phyloP scores from a whole-genome alignment of 2,113 vertebrate species.

The Nicator chloris region DNA sequence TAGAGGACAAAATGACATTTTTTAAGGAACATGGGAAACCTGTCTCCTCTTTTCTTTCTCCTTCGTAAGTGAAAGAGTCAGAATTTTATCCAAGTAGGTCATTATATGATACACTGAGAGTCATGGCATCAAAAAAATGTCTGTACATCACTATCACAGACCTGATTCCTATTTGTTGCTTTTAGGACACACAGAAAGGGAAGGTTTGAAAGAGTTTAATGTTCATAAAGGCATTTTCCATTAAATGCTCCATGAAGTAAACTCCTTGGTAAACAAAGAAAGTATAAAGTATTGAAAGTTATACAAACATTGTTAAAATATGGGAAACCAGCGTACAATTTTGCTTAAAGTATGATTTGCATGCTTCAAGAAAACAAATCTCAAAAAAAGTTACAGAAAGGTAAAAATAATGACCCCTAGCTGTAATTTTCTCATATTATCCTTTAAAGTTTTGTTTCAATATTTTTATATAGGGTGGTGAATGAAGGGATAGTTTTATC shows the following conservation, averaged over 20 bases:
- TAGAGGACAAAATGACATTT: background rate
- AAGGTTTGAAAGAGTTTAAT: background rate
- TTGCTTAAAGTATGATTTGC: background rate
- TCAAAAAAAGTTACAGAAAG: background rate
- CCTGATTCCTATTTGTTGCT: background rate
- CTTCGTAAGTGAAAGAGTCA: background rate
- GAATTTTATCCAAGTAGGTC: background rate
- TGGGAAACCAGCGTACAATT: background rate
- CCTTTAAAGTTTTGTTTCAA: background rate
- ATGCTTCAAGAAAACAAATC: background rate
- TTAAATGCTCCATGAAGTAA: background rate
- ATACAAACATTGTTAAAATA: background rate
- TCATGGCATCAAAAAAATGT: background rate
- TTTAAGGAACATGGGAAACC: background rate
- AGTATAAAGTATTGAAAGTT: background rate
- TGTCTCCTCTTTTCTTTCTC: background rate
- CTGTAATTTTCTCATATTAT: background rate
- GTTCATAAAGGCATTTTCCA: background rate
- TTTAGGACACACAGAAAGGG: background rate
- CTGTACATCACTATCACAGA: background rate
- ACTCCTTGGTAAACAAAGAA: background rate
- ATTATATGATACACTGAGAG: background rate
- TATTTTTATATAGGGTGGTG: background rate
- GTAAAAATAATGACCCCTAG: background rate
- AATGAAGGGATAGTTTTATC: background rate